A percentile compares a stretch with the other conserved stretches of the same genome.
These are phyloP conservation scores for Cassiopea xamachana DNA, from an alignment of 30 jellyfish, hydroid and myxozoan species.

Conservation along the genomic window DNA sequence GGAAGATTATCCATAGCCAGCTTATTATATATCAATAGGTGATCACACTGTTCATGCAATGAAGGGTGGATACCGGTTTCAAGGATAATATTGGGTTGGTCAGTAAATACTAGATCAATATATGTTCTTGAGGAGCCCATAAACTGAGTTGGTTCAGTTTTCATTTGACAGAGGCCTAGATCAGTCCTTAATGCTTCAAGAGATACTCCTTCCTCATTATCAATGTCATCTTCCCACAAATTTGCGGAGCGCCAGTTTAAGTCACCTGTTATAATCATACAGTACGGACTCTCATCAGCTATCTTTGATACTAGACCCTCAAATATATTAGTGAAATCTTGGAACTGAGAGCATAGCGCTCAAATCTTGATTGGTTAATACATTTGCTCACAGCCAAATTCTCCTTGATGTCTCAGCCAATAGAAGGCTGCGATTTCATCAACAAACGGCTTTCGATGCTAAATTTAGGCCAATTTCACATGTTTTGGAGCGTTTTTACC, in stretches of 20 bases:
- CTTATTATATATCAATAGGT: conserved; percentile 28
- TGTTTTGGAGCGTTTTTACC: too few species aligned
- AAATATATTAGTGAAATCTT: not conserved
- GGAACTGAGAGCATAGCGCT: not conserved
- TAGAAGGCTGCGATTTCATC: too few species aligned
- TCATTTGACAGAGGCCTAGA: conserved; percentile 41
- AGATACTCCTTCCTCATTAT: conserved; percentile 43
- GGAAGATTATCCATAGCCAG: conserved; percentile 21
- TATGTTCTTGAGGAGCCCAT: conserved; percentile 52
- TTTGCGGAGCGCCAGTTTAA: conserved; percentile 42
- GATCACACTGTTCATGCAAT: conserved; percentile 1
- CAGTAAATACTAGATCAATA: conserved; percentile 44
- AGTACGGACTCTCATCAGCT: not conserved
- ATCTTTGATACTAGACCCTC: not conserved
- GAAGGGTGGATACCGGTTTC: conserved; percentile 19
- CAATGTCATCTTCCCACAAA: conserved; percentile 58
- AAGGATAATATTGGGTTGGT: conserved; percentile 48
- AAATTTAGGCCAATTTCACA: too few species aligned
- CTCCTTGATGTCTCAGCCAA: too few species aligned
- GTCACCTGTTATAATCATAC: conserved; percentile 18
- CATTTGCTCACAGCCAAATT: too few species aligned
- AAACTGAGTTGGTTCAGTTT: conserved; percentile 37
- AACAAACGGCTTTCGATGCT: too few species aligned
- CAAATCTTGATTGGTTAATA: too few species aligned
- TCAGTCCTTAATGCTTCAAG: conserved; percentile 41